A percentile compares a stretch with the other conserved stretches of the same genome.
phyloP scores from a whole-genome alignment of 2,113 vertebrate species.

The Pituophis catenifer region DNA sequence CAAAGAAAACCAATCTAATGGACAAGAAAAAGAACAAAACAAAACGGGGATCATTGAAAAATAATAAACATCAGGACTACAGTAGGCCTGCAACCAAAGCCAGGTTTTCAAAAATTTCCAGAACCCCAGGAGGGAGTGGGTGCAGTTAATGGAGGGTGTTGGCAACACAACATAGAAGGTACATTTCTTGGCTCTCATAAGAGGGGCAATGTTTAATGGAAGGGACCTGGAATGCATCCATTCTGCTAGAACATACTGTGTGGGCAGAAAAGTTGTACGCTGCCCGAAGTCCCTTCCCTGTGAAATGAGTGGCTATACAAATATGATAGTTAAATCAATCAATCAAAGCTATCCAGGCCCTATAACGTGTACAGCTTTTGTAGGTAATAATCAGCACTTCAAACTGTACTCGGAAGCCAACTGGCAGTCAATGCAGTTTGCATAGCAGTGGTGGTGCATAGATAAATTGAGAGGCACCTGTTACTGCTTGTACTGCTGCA shows the following conservation, averaged over 20 bases:
- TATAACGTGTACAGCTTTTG: neutral
- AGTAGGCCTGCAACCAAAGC: neutral
- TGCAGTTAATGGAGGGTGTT: neutral
- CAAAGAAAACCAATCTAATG: neutral
- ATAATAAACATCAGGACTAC: neutral
- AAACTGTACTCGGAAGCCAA: neutral
- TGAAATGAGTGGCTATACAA: neutral
- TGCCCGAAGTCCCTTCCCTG: neutral
- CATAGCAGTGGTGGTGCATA: neutral
- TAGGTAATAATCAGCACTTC: neutral
- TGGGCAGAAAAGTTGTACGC: neutral
- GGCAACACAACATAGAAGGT: neutral
- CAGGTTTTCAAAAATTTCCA: neutral
- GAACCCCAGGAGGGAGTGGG: neutral
- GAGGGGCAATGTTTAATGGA: neutral
- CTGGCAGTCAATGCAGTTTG: neutral
- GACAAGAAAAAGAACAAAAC: neutral
- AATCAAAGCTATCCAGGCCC: neutral
- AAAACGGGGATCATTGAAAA: neutral
- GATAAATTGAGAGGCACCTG: neutral
- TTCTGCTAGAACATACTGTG: neutral
- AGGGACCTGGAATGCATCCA: neutral
- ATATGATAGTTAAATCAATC: neutral
- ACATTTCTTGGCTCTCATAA: neutral
- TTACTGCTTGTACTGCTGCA: neutral